A percentile compares a stretch with the other conserved stretches of the same genome.
phyloP scores from a whole-genome alignment of 1,140 invertebrate species.

The Eriosoma lanigerum region DNA sequence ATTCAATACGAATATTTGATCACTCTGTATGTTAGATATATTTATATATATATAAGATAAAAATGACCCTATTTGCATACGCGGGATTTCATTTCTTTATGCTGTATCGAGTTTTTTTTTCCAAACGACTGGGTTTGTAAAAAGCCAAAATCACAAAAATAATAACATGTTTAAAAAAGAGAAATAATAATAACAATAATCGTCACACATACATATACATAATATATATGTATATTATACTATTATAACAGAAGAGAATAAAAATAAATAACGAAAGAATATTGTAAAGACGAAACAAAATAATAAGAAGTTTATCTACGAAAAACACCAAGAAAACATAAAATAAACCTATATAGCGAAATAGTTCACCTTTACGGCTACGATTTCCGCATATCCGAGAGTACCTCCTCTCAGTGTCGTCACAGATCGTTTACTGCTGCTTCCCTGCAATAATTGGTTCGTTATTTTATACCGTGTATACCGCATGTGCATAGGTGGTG shows the following conservation, averaged over 20 bases:
- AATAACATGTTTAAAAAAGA: neutral
- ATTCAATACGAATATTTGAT: neutral
- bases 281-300: constrained; percentile 18
- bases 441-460: constrained; percentile 61
- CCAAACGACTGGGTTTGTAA: constrained; percentile 11
- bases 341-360: constrained; percentile 13
- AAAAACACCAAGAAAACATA: neutral
- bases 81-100: neutral
- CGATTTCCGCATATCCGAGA: constrained; percentile 88
- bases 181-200: constrained; percentile 12
- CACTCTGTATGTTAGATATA: too few relatives aligned
- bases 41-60: too few relatives aligned
- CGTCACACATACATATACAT: too few relatives aligned
- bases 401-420: constrained; percentile 82
- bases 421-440: constrained; percentile 85
- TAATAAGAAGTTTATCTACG: neutral
- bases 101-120: neutral
- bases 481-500: neutral
- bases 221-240: too few relatives aligned
- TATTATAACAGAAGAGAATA: too few relatives aligned
- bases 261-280: neutral
- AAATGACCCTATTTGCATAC: constrained; percentile 8
- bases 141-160: constrained; percentile 4
- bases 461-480: neutral
- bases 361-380: constrained; percentile 84